Evolutionary conservation across 2,888 invertebrate genomes (phyloP).

Genomic region (Rotaria sp.): DNA sequence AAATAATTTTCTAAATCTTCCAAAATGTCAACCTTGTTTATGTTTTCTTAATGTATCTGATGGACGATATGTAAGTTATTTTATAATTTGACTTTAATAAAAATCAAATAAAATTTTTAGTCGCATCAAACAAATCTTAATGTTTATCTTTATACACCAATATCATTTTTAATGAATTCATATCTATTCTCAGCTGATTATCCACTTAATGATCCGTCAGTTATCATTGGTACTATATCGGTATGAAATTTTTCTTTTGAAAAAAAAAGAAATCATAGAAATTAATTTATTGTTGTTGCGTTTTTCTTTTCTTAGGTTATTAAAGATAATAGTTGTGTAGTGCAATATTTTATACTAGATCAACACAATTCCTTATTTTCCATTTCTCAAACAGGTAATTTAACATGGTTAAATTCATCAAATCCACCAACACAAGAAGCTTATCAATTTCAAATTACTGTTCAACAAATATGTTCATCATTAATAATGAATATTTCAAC

Average conservation of each 20-base stretch:
- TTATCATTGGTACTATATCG: background rate
- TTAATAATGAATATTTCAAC: background rate
- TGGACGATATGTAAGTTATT: slow-evolving; percentile 7
- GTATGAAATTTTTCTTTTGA: background rate
- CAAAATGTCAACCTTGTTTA: background rate
- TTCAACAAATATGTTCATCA: slow-evolving; percentile 15
- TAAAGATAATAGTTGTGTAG: slow-evolving; percentile 10
- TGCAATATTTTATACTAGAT: background rate
- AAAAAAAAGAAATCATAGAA: background rate
- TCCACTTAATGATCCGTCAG: background rate
- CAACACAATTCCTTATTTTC: background rate
- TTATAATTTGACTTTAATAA: background rate
- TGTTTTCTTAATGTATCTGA: background rate
- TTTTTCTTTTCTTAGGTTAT: background rate
- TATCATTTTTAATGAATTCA: background rate
- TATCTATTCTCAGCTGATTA: slow-evolving; percentile 16
- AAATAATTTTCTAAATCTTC: background rate
- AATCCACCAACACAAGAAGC: background rate
- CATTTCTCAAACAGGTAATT: background rate
- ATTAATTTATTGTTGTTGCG: too few relatives aligned
- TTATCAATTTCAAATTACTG: background rate
- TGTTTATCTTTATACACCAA: background rate
- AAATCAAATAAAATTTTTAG: background rate
- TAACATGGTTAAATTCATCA: background rate
- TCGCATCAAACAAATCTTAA: background rate